Percentiles rank a stretch among this genome's conserved stretches.
Conservation (phyloP, 64 coral and sea anemone species). For the Cladopsammia gracilis region DNA sequence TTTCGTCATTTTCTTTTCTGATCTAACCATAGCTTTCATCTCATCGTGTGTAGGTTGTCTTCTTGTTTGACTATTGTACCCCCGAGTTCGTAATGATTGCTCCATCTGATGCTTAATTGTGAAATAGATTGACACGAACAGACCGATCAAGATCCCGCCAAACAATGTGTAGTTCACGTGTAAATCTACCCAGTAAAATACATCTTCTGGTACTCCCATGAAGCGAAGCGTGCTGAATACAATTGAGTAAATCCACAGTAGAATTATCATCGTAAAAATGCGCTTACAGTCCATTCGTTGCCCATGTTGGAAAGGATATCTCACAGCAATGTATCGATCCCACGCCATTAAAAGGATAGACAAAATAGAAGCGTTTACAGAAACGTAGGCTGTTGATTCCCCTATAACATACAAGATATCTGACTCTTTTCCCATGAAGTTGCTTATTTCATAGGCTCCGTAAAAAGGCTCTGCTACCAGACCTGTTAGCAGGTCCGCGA, state of each 20-base stretch:
- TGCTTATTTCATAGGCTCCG: conserved; percentile 10
- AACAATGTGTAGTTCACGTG: background rate
- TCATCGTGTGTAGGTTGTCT: background rate
- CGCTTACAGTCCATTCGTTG: background rate
- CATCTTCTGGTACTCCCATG: conserved; percentile 7
- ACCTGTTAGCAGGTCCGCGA: conserved; percentile 2
- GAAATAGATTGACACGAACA: background rate
- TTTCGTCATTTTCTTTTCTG: conserved; percentile 14
- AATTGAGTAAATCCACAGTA: background rate
- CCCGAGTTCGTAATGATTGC: background rate
- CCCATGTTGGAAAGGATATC: background rate
- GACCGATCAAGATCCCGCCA: background rate
- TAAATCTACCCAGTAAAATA: conserved; percentile 17
- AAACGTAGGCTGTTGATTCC: conserved; percentile 17
- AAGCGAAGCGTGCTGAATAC: conserved; percentile 17
- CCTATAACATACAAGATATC: background rate
- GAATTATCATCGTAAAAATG: background rate
- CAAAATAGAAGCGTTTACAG: conserved; percentile 5
- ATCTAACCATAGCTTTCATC: background rate
- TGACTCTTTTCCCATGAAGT: conserved; percentile 11
- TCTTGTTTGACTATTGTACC: conserved; percentile 2
- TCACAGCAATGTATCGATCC: conserved; percentile 8
- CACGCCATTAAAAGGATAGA: background rate
- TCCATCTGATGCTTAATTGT: no score
- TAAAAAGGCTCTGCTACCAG: conserved; percentile 11